These are phyloP conservation scores for Protophormia terraenovae DNA, from an alignment of 2,888 invertebrate genomes.

Conservation along the genomic window DNA sequence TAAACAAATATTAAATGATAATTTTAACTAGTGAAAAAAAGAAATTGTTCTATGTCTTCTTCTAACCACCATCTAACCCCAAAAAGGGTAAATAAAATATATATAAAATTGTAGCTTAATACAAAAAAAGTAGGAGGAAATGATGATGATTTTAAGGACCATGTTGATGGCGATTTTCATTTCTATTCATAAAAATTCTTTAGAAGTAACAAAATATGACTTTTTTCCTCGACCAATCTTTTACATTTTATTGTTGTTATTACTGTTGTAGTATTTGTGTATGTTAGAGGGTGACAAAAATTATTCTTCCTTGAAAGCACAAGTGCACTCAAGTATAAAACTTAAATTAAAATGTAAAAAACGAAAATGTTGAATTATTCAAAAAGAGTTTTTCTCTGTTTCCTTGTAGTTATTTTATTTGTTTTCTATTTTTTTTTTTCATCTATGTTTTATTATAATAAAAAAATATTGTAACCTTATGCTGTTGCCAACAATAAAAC, in stretches of 20 bases:
- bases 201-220: conserved; percentile 26
- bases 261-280: background rate
- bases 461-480: conserved; percentile 71
- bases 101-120: background rate
- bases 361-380: conserved; percentile 76
- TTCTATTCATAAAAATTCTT: conserved; percentile 57
- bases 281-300: conserved; percentile 43
- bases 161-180: conserved; percentile 32
- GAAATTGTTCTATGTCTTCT: background rate
- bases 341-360: conserved; percentile 77
- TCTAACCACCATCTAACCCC: background rate
- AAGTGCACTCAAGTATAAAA: conserved; percentile 69
- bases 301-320: conserved; percentile 58
- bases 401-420: background rate
- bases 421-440: background rate
- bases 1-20: conserved; percentile 48
- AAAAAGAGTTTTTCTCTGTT: conserved; percentile 66
- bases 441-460: conserved; percentile 22
- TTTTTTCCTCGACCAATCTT: conserved; percentile 19
- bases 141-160: background rate
- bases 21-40: conserved; percentile 10
- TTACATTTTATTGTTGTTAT: background rate
- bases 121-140: background rate
- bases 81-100: conserved; percentile 32
- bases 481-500: conserved; percentile 58